Conservation (phyloP, 2,113 vertebrate genomes). For the Struthidea cinerea region DNA sequence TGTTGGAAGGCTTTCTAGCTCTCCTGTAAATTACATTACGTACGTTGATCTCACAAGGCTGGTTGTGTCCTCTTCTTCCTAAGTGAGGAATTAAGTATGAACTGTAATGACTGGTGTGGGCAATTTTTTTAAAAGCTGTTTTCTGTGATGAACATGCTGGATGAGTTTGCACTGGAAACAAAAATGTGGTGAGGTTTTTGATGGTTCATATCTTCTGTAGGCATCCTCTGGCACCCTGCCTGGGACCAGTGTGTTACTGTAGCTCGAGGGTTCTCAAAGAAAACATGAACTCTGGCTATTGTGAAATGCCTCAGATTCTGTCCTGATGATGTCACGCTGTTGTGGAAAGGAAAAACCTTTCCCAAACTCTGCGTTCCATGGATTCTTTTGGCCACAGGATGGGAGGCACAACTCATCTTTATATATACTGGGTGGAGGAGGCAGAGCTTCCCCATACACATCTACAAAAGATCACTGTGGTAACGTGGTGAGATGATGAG, state of each 20-base stretch:
- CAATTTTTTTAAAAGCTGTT: not conserved
- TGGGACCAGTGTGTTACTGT: not conserved
- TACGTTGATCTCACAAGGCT: not conserved
- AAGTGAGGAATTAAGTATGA: not conserved
- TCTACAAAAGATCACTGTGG: not conserved
- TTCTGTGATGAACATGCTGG: not conserved
- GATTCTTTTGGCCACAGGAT: not conserved
- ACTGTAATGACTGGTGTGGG: not conserved
- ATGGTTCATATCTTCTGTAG: not conserved
- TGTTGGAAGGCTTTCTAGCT: not conserved
- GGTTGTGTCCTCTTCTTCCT: not conserved
- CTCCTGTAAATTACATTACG: not conserved
- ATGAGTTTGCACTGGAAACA: not conserved
- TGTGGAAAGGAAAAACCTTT: not conserved
- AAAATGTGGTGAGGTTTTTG: not conserved
- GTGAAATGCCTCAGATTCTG: not conserved
- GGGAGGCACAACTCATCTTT: not conserved
- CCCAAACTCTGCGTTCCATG: not conserved
- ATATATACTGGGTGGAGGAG: not conserved
- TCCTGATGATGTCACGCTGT: not conserved
- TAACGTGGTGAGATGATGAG: not conserved
- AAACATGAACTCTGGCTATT: not conserved
- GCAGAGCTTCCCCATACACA: not conserved
- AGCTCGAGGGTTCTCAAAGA: not conserved
- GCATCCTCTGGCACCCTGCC: not conserved